Percentiles rank a stretch among this genome's conserved stretches.
phyloP scores from a whole-genome alignment of 1,140 invertebrate species.

The Diabrotica undecimpunctata region DNA sequence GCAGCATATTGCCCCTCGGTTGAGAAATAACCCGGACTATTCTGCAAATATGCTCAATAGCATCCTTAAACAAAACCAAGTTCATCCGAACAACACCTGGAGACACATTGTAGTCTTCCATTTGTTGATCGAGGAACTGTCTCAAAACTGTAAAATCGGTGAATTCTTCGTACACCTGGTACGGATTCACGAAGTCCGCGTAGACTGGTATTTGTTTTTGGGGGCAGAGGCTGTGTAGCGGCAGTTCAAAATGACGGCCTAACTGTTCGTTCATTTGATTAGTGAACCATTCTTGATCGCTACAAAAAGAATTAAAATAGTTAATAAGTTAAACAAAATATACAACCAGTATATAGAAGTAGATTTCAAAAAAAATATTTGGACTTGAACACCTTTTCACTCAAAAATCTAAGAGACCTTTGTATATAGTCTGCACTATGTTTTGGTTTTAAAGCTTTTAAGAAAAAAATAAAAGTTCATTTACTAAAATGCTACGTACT shows the following conservation, averaged over 20 bases:
- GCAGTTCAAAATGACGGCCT: conserved; percentile 71
- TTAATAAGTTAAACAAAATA: no score
- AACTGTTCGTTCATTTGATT: conserved; percentile 67
- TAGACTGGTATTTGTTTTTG: conserved; percentile 71
- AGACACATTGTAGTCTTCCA: conserved; percentile 76
- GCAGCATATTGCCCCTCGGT: conserved; percentile 74
- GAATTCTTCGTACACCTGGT: conserved; percentile 71
- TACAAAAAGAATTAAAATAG: conserved; percentile 38
- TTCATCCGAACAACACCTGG: conserved; percentile 73
- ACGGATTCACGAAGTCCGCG: conserved; percentile 73
- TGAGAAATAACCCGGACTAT: conserved; percentile 80
- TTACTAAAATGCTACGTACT: no score
- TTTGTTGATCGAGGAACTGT: conserved; percentile 61
- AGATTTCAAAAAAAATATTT: background rate
- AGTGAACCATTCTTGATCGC: conserved; percentile 73
- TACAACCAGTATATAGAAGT: no score
- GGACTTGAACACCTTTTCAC: no score
- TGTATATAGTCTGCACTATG: no score
- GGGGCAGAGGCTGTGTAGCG: conserved; percentile 75
- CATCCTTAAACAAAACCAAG: conserved; percentile 78
- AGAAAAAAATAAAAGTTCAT: no score
- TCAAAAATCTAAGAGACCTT: no score
- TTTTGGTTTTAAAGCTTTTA: no score
- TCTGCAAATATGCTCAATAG: conserved; percentile 77
- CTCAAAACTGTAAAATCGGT: conserved; percentile 58